Base-by-base conservation (phyloP, 2,888 invertebrate species). In the Andrena bucephala region DNA sequence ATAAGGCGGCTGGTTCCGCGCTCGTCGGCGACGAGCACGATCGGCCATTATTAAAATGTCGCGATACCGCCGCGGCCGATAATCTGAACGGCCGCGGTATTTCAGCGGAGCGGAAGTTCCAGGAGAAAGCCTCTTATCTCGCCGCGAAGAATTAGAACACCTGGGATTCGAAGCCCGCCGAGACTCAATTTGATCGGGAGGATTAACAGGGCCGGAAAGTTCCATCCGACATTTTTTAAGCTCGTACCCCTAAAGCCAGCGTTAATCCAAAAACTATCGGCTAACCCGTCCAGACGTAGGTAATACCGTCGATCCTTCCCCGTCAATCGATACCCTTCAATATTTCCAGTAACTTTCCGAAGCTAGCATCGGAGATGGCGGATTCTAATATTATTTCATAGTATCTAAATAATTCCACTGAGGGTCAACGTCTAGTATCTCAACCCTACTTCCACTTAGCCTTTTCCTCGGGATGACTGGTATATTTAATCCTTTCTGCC, bases 11-110 rank as follows among this genome's bases (percentile, higher is more conserved):
- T 29, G 48, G 16, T 52, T 52, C 62, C 57, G 42, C 42, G 75
- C 71, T 63, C 79, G 76, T 70, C 77, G 33, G 42, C 78, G 57
- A 42, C 63, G 48, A 36, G 74, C 13, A 36, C 65, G 71, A 60
- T 67, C 63, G 52, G 29, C 59, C 63, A 77, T 68, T 78, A 87
- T 86, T 78, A 59, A 69, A 84, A 75, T 62, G 54, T 77, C 60
- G 33, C 77, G 77, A 81, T 81, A 75, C 29, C 36, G 27, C 10
- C 54, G 36, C 57, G 65, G 27, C 27, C 59, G 84, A 84, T 81
- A 69, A 78, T 42, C 27, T 13, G 71, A 71, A 59, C 68, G 65
- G 57, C 52, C 2, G 69, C n/a, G 13, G 70, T 60, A 52, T 60
- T 59, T 75, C 24, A 54, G 50, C 63, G 29, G n/a, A 36, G 52